Conservation (phyloP, 2,113 vertebrate species). For the Taxidea taxus region DNA sequence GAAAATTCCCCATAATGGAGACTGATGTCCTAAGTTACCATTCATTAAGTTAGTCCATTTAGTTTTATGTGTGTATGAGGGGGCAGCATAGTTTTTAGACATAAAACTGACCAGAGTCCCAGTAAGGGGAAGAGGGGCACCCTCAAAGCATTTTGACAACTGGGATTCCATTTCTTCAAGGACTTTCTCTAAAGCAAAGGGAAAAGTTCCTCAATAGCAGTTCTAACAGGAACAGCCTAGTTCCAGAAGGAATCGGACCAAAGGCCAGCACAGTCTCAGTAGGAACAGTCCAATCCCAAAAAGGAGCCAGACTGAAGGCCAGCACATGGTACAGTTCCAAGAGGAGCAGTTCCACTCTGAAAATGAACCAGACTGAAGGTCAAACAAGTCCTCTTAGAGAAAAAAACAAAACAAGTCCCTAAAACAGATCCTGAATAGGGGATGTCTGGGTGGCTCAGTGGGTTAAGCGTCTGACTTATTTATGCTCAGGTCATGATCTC, state of each 20-base stretch:
- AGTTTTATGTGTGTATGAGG: neutral
- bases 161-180: neutral
- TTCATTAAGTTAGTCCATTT: neutral
- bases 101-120: neutral
- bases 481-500: neutral
- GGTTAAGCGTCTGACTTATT: neutral
- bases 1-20: neutral
- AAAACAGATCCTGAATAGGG: neutral
- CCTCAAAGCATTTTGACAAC: neutral
- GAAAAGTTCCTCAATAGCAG: neutral
- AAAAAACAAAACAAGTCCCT: neutral
- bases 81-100: neutral
- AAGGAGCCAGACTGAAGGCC: neutral
- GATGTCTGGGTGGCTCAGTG: too few species aligned
- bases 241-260: neutral
- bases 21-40: neutral
- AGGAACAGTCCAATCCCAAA: neutral
- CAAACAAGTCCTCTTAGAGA: neutral
- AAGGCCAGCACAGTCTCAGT: neutral
- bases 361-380: neutral
- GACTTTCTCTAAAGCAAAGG: neutral
- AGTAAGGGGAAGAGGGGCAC: neutral
- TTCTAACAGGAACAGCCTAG: neutral
- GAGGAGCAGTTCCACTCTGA: neutral
- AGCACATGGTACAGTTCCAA: neutral